Evolutionary conservation across 2,113 vertebrate species (phyloP).

Genomic region (Cacatua alba): DNA sequence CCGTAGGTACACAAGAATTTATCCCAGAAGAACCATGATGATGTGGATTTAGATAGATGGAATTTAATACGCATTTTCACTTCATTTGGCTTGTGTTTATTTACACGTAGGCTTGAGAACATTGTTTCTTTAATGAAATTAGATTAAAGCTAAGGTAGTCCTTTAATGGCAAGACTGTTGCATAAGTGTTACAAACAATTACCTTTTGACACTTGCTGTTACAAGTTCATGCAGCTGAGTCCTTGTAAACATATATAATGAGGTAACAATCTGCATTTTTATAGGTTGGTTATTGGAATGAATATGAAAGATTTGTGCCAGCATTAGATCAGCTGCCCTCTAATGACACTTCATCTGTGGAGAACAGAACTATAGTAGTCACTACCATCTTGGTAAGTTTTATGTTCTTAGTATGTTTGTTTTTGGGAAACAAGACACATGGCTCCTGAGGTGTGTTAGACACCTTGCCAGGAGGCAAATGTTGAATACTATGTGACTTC

Average conservation of each 20-base stretch:
- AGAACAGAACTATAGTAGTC: slow-evolving; percentile 99
- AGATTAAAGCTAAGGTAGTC: not conserved
- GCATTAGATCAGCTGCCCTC: slow-evolving; percentile 89
- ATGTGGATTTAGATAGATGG: not conserved
- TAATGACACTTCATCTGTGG: slow-evolving; percentile 94
- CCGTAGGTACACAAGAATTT: not conserved
- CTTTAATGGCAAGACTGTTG: not conserved
- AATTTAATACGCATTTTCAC: not conserved
- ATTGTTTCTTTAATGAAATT: not conserved
- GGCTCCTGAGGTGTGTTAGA: not conserved
- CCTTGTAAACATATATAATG: slow-evolving; percentile 20
- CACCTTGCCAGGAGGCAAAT: not conserved
- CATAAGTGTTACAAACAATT: not conserved
- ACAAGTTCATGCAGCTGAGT: not conserved
- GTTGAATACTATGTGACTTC: not conserved
- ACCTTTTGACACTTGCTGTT: not conserved
- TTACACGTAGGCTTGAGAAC: not conserved
- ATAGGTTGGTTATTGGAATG: slow-evolving; percentile 99
- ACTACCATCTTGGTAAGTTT: slow-evolving; percentile 98
- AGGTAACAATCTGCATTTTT: slow-evolving; percentile 74
- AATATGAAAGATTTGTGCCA: slow-evolving; percentile 95
- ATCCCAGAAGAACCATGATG: not conserved
- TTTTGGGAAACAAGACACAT: not conserved
- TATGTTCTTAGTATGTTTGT: slow-evolving; percentile 3
- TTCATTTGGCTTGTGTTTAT: not conserved